Conservation (phyloP, 2,888 invertebrate genomes). For the Anticlea derivata region DNA sequence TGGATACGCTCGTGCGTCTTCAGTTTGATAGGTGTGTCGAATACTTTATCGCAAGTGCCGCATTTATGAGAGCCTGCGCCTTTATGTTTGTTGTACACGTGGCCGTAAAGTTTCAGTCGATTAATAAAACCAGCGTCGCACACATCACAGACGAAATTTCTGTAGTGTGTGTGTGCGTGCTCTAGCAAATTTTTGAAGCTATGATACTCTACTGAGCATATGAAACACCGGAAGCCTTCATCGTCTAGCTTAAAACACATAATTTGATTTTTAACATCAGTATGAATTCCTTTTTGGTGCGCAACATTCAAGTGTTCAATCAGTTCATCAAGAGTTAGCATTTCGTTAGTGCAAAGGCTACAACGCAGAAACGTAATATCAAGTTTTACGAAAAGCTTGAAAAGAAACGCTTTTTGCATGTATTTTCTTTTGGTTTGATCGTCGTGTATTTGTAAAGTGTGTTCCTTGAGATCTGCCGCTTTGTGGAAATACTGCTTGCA, state of each 20-base stretch:
- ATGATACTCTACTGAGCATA: slow-evolving; percentile 46
- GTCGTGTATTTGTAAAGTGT: slow-evolving; percentile 51
- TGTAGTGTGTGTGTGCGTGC: slow-evolving; percentile 59
- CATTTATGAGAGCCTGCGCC: slow-evolving; percentile 57
- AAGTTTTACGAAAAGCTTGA: slow-evolving; percentile 46
- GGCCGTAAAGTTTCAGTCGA: slow-evolving; percentile 46
- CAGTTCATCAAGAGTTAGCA: slow-evolving; percentile 41
- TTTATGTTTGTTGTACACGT: slow-evolving; percentile 52
- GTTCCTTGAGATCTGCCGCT: slow-evolving; percentile 55
- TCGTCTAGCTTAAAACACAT: slow-evolving; percentile 56
- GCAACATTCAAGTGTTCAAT: slow-evolving; percentile 33
- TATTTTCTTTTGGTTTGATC: slow-evolving; percentile 48
- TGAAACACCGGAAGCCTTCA: slow-evolving; percentile 45
- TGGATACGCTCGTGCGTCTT: slow-evolving; percentile 69
- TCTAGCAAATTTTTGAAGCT: slow-evolving; percentile 54
- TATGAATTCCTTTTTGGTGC: slow-evolving; percentile 43
- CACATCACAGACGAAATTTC: slow-evolving; percentile 52
- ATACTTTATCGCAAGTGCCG: slow-evolving; percentile 66
- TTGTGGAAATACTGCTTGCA: slow-evolving; percentile 53
- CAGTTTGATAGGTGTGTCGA: slow-evolving; percentile 65
- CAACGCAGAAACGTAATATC: slow-evolving; percentile 54
- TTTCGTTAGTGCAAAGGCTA: slow-evolving; percentile 39
- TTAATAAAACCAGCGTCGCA: slow-evolving; percentile 57
- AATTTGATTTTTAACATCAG: slow-evolving; percentile 55
- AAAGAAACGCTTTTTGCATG: slow-evolving; percentile 48